phyloP scores from a whole-genome alignment of 2,797 vertebrate species.

The Yasuhikotakia modesta region DNA sequence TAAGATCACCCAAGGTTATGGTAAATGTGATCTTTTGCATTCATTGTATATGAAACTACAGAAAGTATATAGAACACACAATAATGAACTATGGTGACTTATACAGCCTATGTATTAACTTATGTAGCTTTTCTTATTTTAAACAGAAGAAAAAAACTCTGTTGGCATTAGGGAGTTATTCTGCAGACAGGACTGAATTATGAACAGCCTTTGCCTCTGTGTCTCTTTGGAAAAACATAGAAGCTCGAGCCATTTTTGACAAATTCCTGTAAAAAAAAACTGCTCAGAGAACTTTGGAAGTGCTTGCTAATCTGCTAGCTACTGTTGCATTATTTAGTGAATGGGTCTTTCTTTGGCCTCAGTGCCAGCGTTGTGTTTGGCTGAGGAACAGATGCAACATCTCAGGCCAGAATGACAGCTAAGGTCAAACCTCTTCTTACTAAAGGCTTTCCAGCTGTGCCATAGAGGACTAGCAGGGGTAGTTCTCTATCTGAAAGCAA shows the following conservation, averaged over 20 bases:
- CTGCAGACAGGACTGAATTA: conserved; percentile 16
- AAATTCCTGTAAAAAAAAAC: conserved; percentile 28
- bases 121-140: not conserved
- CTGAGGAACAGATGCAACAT: conserved; percentile 65
- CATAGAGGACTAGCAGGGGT: conserved; percentile 11
- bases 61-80: not conserved
- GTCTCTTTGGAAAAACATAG: conserved; percentile 26
- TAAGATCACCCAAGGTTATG: no score
- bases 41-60: not conserved
- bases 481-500: not conserved
- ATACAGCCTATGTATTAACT: not conserved
- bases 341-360: conserved; percentile 67
- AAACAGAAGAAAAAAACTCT: not conserved
- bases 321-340: conserved; percentile 69
- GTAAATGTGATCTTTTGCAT: no score
- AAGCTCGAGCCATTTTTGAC: conserved; percentile 34
- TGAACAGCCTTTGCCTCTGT: not conserved
- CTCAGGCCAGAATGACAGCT: conserved; percentile 70
- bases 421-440: conserved; percentile 73
- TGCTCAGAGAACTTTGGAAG: conserved; percentile 28
- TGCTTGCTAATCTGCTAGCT: conserved; percentile 58
- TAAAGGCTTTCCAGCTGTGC: conserved; percentile 62
- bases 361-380: conserved; percentile 74
- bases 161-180: conserved; percentile 19
- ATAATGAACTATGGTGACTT: not conserved